Evolutionary conservation across 2,888 invertebrate genomes (phyloP), one percentile per base, ranked within the genome.

Genomic region (Apoderus coryli): DNA sequence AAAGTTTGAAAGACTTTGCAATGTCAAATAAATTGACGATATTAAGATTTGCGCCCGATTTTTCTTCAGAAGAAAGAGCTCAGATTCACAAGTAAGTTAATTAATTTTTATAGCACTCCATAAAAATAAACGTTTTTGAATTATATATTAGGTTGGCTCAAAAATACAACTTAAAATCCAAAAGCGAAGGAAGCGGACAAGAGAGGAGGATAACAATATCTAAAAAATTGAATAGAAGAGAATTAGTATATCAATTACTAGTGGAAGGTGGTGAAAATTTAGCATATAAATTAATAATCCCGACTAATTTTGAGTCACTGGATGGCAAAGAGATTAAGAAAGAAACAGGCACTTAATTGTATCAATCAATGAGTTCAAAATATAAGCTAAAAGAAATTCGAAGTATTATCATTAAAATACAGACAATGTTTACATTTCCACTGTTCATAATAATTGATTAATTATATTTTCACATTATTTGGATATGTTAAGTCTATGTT

Each of bases 181-280:
- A 48, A 32, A 49, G 49, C 27, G 45, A 46, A 22, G 48, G 49
- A 2, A 46, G 45, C 26, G 46, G 41, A 13, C 43, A 44, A 4
- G 34, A 42, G n/a, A 42, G 49, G 25, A 40, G 46, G 23, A 45
- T 48, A 11, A 48, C 46, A 2, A 38, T 48, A 9, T 44, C 41
- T 19, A 45, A 47, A 33, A 49, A 48, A 33, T 33, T 47, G 13
- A 35, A 39, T 24, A 39, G 44, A 27, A 42, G 36, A 28, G 44
- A 46, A 26, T 36, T 49, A 16, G 46, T 49, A 10, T 38, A 39
- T 22, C 41, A 47, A 32, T 35, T 49, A 14, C 30, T 49, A 28
- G 39, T 39, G 22, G 34, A 23, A 14, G 44, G 41, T 4, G 33
- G 45, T 22, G 44, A 48, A 26, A 45, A 44, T 31, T 38, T 41